Conservation (phyloP, 92 coral and sea anemone species). For the Palythoa heliodiscus region DNA sequence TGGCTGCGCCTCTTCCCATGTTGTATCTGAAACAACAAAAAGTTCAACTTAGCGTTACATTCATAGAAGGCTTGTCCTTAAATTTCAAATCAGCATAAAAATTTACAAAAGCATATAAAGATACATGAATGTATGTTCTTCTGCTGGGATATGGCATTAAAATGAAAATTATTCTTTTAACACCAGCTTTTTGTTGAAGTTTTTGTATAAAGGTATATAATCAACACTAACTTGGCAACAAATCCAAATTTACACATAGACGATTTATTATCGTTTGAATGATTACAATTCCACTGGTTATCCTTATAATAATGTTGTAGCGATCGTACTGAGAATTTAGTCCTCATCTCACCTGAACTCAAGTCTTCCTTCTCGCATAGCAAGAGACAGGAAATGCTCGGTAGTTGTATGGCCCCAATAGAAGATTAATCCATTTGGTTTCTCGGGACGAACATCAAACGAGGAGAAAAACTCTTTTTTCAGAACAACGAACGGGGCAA, state of each 20-base stretch:
- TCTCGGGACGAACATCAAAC: conserved; percentile 31
- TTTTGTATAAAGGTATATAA: no score
- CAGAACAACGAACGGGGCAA: conserved; percentile 6
- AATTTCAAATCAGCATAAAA: no score
- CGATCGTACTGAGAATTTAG: no score
- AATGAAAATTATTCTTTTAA: no score
- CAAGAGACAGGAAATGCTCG: conserved; percentile 4
- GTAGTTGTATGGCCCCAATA: conserved; percentile 24
- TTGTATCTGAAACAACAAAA: background rate
- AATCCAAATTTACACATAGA: no score
- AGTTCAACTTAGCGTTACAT: background rate
- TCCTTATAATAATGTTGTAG: background rate
- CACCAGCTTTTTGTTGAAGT: no score
- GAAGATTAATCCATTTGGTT: conserved; percentile 35
- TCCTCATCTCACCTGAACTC: conserved; percentile 16
- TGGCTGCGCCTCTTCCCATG: conserved; percentile 7
- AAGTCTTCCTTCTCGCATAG: conserved; percentile 7
- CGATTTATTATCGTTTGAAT: no score
- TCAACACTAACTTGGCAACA: no score
- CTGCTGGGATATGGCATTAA: no score
- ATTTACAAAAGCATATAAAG: no score
- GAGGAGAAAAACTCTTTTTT: conserved; percentile 16
- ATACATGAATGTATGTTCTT: no score
- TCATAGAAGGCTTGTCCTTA: background rate
- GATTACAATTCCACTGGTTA: background rate